A percentile compares a stretch with the other conserved stretches of the same genome.
phyloP scores from a whole-genome alignment of 2,113 vertebrate species.

The Bolborhynchus lineola region DNA sequence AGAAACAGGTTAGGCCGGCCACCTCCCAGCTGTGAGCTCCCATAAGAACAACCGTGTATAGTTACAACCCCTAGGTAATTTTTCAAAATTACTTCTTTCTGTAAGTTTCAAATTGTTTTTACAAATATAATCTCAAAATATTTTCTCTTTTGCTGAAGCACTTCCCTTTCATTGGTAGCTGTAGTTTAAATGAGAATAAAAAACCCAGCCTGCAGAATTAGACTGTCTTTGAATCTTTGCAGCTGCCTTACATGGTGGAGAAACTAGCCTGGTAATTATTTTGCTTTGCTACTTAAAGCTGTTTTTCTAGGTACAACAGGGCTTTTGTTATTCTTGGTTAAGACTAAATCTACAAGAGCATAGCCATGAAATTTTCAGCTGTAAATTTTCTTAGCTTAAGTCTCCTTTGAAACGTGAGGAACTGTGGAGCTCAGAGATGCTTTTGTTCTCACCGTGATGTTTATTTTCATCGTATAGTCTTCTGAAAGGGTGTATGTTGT shows the following conservation, averaged over 20 bases:
- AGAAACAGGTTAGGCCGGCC: conserved; percentile 21
- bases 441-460: background rate
- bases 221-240: background rate
- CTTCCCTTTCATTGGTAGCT: background rate
- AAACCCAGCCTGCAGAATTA: background rate
- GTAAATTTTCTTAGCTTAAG: background rate
- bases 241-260: background rate
- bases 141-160: background rate
- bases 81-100: conserved; percentile 6
- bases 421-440: background rate
- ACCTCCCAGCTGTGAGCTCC: background rate
- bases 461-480: background rate
- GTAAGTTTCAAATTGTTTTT: background rate
- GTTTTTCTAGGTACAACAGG: background rate
- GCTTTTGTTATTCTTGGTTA: background rate
- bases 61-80: conserved; percentile 5
- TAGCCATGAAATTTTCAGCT: background rate
- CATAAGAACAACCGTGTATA: background rate
- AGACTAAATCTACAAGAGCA: background rate
- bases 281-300: background rate
- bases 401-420: background rate
- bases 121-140: background rate
- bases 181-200: background rate
- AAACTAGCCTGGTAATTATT: background rate
- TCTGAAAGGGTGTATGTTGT: background rate